phyloP scores from a whole-genome alignment of 2,888 invertebrate species.

The Caenorhabditis becei region DNA sequence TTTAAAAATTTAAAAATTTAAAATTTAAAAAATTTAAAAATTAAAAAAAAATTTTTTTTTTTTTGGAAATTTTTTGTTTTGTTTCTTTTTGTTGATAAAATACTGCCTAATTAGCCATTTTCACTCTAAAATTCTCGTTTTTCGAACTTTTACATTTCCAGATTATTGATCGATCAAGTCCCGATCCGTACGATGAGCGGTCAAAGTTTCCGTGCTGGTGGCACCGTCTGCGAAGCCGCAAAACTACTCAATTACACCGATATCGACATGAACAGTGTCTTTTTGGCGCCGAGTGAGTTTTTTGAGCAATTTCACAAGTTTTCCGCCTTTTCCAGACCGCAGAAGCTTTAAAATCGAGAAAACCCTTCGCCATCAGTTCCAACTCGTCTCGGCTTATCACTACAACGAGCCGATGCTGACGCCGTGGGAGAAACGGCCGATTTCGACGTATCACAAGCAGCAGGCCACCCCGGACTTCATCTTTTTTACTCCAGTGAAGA shows the following conservation, averaged over 20 bases:
- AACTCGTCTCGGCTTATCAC: constrained; percentile 44
- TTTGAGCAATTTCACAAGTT: too few species aligned
- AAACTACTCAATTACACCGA: constrained; percentile 4
- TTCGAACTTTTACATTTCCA: too few species aligned
- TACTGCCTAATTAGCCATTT: too few species aligned
- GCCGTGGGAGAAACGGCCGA: constrained; percentile 24
- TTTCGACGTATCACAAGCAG: constrained; percentile 74
- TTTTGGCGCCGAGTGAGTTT: not conserved
- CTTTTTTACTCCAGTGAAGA: constrained; percentile 65
- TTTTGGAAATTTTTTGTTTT: too few species aligned
- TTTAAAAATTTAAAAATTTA: too few species aligned
- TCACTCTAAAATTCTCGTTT: too few species aligned
- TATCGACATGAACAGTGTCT: constrained; percentile 3
- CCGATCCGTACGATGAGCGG: constrained; percentile 36
- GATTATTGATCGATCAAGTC: constrained; percentile 12
- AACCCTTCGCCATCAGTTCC: constrained; percentile 51
- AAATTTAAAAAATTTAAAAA: too few species aligned
- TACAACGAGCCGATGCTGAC: not conserved
- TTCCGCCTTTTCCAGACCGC: too few species aligned
- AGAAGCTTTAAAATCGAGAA: too few species aligned
- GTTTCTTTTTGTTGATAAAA: too few species aligned
- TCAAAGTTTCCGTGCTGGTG: constrained; percentile 23
- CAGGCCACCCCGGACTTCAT: constrained; percentile 76
- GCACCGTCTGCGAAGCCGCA: not conserved
- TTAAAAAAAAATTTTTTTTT: too few species aligned